phyloP scores from a whole-genome alignment of 2,888 invertebrate genomes.

The Parnassius glacialis region DNA sequence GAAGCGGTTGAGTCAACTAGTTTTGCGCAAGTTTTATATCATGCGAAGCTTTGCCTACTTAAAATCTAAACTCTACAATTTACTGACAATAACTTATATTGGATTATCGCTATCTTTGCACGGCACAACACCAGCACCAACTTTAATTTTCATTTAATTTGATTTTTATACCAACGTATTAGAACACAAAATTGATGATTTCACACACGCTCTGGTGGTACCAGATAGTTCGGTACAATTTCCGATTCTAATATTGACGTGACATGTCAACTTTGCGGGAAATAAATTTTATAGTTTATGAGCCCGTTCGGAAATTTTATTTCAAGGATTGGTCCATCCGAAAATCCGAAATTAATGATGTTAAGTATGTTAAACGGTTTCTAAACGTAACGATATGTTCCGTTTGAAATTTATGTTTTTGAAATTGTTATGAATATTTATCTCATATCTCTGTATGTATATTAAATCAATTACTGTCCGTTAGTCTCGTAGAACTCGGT shows the following conservation, averaged over 20 bases:
- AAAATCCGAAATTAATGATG: slow-evolving; percentile 13
- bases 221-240: slow-evolving; percentile 18
- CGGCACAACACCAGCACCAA: neutral
- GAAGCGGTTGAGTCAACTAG: neutral
- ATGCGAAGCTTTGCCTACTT: slow-evolving; percentile 20
- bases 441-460: too few species aligned
- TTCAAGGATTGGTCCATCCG: slow-evolving; percentile 11
- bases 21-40: slow-evolving; percentile 2
- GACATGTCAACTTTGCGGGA: slow-evolving; percentile 30
- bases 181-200: slow-evolving; percentile 9
- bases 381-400: neutral
- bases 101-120: slow-evolving; percentile 30
- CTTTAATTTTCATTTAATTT: neutral
- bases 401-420: neutral
- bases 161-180: neutral
- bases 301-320: slow-evolving; percentile 22
- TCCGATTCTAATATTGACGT: slow-evolving; percentile 28
- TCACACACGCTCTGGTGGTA: neutral
- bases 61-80: slow-evolving; percentile 30
- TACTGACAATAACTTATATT: slow-evolving; percentile 30
- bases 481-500: too few species aligned
- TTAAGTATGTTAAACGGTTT: slow-evolving; percentile 3
- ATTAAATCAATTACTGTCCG: too few species aligned
- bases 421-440: neutral
- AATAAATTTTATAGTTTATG: slow-evolving; percentile 34